These are phyloP conservation scores for Euproctis similis DNA, from an alignment of 2,888 invertebrate genomes.

Conservation along the genomic window DNA sequence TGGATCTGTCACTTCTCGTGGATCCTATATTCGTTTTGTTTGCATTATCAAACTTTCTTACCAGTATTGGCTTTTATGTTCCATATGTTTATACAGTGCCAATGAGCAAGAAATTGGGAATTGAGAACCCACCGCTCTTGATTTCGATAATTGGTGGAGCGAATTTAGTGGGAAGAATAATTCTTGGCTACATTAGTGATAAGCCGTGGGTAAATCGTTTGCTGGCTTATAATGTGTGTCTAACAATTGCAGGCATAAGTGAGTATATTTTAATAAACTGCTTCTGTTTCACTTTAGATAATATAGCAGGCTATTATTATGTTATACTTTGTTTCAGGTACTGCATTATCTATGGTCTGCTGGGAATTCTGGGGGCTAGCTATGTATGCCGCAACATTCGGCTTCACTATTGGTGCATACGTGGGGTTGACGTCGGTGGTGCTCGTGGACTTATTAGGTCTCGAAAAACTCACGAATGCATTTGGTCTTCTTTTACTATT, in stretches of 20 bases:
- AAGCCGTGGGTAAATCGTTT: slow-evolving; percentile 94
- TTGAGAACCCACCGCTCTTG: slow-evolving; percentile 80
- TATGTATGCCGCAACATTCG: slow-evolving; percentile 86
- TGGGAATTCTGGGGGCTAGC: slow-evolving; percentile 82
- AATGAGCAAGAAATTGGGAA: slow-evolving; percentile 79
- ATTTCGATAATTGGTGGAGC: slow-evolving; percentile 89
- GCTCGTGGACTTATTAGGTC: slow-evolving; percentile 93
- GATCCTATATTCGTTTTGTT: slow-evolving; percentile 93
- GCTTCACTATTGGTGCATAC: slow-evolving; percentile 95
- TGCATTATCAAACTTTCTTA: slow-evolving; percentile 94
- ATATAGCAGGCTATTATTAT: background rate
- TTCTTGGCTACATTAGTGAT: slow-evolving; percentile 91
- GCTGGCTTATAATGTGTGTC: slow-evolving; percentile 90
- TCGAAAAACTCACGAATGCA: slow-evolving; percentile 95
- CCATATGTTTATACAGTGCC: slow-evolving; percentile 92
- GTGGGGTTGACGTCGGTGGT: slow-evolving; percentile 98
- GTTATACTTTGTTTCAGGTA: slow-evolving; percentile 73
- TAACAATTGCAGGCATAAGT: slow-evolving; percentile 92
- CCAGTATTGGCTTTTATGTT: slow-evolving; percentile 95
- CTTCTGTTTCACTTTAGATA: too few species aligned
- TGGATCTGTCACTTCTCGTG: slow-evolving; percentile 88
- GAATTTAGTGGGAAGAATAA: slow-evolving; percentile 91
- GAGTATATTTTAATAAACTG: slow-evolving; percentile 68
- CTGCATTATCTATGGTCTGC: slow-evolving; percentile 86
- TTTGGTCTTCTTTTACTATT: slow-evolving; percentile 94